Evolutionary conservation across 2,113 vertebrate species (phyloP).

Genomic region (Protobothrops flavoviridis): DNA sequence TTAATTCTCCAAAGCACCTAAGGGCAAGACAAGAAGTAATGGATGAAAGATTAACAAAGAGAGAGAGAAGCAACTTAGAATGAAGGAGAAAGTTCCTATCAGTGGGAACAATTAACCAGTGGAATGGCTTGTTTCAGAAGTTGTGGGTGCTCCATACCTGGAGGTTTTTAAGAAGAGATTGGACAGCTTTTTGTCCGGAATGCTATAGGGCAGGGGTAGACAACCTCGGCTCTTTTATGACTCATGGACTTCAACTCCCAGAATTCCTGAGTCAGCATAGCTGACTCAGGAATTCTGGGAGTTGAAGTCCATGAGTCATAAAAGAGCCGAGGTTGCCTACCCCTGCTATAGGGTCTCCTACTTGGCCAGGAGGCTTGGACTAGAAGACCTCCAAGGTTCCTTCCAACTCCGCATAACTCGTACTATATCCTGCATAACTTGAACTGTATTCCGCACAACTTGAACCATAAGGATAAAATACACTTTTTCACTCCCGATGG

Average conservation of each 20-base stretch:
- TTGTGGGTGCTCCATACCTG: not conserved
- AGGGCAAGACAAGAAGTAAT: not conserved
- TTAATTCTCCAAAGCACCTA: not conserved
- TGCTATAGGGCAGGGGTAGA: not conserved
- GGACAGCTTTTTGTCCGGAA: not conserved
- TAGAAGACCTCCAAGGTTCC: not conserved
- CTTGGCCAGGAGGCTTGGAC: not conserved
- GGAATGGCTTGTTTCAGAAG: not conserved
- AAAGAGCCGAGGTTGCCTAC: no score
- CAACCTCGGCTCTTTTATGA: no score
- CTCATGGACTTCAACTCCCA: no score
- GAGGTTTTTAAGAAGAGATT: not conserved
- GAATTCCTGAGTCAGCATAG: no score
- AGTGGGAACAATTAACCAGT: not conserved
- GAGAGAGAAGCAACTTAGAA: not conserved
- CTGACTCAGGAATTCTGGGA: no score
- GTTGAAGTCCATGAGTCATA: no score
- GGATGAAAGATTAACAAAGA: not conserved
- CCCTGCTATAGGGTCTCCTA: not conserved
- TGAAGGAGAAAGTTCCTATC: not conserved
- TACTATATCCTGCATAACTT: not conserved
- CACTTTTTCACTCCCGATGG: not conserved
- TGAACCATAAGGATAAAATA: not conserved
- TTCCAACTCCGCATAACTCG: not conserved
- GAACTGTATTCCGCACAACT: not conserved